These are phyloP conservation scores for Drosophila arizonae DNA, from an alignment of 1,140 invertebrate species.

Conservation along the genomic window DNA sequence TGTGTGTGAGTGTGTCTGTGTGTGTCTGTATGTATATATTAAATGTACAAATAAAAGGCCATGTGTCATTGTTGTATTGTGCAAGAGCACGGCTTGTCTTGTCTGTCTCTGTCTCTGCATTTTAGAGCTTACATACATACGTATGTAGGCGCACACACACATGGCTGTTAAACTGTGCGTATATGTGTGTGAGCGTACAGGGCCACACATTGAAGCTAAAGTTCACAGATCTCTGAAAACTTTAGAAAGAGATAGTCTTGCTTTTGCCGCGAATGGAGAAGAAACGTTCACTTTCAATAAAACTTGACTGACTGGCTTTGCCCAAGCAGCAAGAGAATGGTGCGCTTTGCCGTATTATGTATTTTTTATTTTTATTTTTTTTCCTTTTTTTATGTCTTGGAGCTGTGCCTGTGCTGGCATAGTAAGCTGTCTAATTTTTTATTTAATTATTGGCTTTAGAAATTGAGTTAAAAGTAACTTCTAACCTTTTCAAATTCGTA, in stretches of 20 bases:
- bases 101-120: slow-evolving; percentile 61
- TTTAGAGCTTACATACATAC: slow-evolving; percentile 18
- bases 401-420: slow-evolving; percentile 11
- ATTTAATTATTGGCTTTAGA: too few species aligned
- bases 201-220: slow-evolving; percentile 72
- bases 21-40: slow-evolving; percentile 22
- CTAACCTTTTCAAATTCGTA: too few species aligned
- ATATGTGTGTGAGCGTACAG: slow-evolving; percentile 38
- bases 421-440: slow-evolving; percentile 11
- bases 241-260: slow-evolving; percentile 78
- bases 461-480: too few species aligned
- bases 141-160: slow-evolving; percentile 11
- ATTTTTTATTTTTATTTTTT: slow-evolving; percentile 13
- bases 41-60: slow-evolving; percentile 53
- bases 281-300: slow-evolving; percentile 80
- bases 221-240: slow-evolving; percentile 72
- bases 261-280: slow-evolving; percentile 67
- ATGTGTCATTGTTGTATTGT: slow-evolving; percentile 72
- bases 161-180: background rate
- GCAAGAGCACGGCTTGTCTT: slow-evolving; percentile 75
- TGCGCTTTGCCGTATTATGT: slow-evolving; percentile 36
- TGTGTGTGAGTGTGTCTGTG: slow-evolving; percentile 6
- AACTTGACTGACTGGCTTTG: slow-evolving; percentile 78
- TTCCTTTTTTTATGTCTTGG: slow-evolving; percentile 3
- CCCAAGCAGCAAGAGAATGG: slow-evolving; percentile 67